Percentiles rank a stretch among this genome's conserved stretches.
Conservation (phyloP, 1,140 invertebrate species). For the Heliothis virescens region DNA sequence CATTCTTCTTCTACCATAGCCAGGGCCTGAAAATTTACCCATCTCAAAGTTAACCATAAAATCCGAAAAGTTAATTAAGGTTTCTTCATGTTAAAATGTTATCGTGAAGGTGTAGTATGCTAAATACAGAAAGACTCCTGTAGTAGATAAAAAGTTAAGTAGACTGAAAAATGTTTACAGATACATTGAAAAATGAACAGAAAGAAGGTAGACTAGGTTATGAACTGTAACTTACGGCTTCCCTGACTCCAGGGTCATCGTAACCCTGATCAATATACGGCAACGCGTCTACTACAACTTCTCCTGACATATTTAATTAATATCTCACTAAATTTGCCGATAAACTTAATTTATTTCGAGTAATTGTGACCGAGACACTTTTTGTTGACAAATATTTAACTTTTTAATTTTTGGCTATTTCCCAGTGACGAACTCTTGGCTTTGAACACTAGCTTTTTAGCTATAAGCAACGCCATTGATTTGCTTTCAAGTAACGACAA, state of each 20-base stretch:
- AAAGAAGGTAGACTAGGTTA: conserved; percentile 22
- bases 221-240: conserved; percentile 91
- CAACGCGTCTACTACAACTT: conserved; percentile 97
- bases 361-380: neutral
- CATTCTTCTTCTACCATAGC: conserved; percentile 99
- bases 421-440: neutral
- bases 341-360: conserved; percentile 21
- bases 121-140: no score
- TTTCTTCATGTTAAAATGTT: no score
- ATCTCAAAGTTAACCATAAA: conserved; percentile 1
- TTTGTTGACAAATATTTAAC: conserved; percentile 30
- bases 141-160: no score
- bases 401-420: neutral
- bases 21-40: conserved; percentile 90
- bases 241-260: conserved; percentile 97
- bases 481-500: no score
- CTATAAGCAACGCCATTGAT: neutral
- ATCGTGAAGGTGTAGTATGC: no score
- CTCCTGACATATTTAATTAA: conserved; percentile 85
- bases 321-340: neutral
- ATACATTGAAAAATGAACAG: neutral
- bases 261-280: conserved; percentile 99
- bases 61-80: no score
- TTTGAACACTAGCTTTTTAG: neutral
- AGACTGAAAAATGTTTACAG: neutral